Evolutionary conservation across 1,140 invertebrate species (phyloP).

Genomic region (Probaryconus sp.): DNA sequence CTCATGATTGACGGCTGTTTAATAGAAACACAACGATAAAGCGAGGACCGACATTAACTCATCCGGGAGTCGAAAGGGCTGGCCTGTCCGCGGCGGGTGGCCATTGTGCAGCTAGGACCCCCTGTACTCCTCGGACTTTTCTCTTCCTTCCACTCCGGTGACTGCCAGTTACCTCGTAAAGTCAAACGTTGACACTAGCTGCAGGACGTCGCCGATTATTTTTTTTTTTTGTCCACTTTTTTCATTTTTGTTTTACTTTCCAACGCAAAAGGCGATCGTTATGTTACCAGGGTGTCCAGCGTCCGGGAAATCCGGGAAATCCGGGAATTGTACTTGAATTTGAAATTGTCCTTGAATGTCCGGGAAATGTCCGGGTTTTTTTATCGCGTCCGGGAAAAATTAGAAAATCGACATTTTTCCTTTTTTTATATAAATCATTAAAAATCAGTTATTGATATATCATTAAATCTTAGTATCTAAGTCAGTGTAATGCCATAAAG

Average conservation of each 20-base stretch:
- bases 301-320: too few species aligned
- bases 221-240: slow-evolving; percentile 16
- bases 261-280: slow-evolving; percentile 16
- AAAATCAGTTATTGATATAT: too few species aligned
- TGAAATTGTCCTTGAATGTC: too few species aligned
- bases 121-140: slow-evolving; percentile 64
- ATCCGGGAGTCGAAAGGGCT: slow-evolving; percentile 73
- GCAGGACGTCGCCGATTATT: slow-evolving; percentile 63
- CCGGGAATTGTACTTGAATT: too few species aligned
- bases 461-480: too few species aligned
- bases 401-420: too few species aligned
- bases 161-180: slow-evolving; percentile 74
- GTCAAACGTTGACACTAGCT: slow-evolving; percentile 76
- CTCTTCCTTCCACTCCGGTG: slow-evolving; percentile 66
- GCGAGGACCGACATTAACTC: slow-evolving; percentile 74
- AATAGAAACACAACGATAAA: slow-evolving; percentile 75
- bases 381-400: too few species aligned
- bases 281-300: too few species aligned
- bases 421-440: too few species aligned
- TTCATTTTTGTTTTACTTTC: background rate
- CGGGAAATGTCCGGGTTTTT: too few species aligned
- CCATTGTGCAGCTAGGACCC: slow-evolving; percentile 70
- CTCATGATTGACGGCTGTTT: slow-evolving; percentile 75
- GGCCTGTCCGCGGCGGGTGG: slow-evolving; percentile 72
- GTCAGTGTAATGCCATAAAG: too few species aligned